Percentiles rank a stretch among this genome's conserved stretches.
Evolutionary conservation across 2,888 invertebrate species (phyloP).

Genomic region (Hirtodrosophila histrioides): DNA sequence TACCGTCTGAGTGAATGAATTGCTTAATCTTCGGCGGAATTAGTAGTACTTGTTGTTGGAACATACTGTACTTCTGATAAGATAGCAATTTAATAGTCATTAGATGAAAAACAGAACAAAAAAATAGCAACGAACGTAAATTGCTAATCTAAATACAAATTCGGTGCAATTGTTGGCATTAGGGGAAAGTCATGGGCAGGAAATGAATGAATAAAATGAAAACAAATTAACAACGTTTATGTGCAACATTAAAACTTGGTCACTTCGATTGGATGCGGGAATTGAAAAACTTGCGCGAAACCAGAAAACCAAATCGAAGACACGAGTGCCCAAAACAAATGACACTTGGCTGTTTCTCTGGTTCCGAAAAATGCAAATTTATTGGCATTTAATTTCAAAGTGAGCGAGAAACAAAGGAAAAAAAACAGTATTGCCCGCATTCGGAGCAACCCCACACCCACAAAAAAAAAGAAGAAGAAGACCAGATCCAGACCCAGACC

Average conservation of each 20-base stretch:
- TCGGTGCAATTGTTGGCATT: too few relatives aligned
- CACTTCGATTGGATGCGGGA: conserved; percentile 58
- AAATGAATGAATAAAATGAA: conserved; percentile 54
- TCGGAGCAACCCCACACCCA: conserved; percentile 37
- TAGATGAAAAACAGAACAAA: too few relatives aligned
- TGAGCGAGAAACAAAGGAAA: conserved; percentile 7
- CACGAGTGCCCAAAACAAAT: conserved; percentile 58
- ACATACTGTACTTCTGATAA: too few relatives aligned
- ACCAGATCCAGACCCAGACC: conserved; percentile 51
- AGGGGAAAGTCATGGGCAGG: conserved; percentile 10
- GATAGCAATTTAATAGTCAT: too few relatives aligned
- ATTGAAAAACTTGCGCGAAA: conserved; percentile 65
- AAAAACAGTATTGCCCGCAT: conserved; percentile 59
- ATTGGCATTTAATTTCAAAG: conserved; percentile 77
- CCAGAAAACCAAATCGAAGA: conserved; percentile 52
- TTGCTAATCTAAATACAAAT: conserved; percentile 12
- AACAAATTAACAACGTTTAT: conserved; percentile 78
- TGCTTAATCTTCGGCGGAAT: too few relatives aligned
- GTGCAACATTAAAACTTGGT: conserved; percentile 69
- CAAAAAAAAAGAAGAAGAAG: conserved; percentile 19
- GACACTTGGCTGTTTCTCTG: conserved; percentile 51
- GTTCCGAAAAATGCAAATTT: conserved; percentile 68
- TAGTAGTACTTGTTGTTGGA: too few relatives aligned
- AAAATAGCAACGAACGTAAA: neutral
- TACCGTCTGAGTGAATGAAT: too few relatives aligned